Evolutionary conservation across 2,888 invertebrate genomes (phyloP).

Genomic region (Molorchus minor): DNA sequence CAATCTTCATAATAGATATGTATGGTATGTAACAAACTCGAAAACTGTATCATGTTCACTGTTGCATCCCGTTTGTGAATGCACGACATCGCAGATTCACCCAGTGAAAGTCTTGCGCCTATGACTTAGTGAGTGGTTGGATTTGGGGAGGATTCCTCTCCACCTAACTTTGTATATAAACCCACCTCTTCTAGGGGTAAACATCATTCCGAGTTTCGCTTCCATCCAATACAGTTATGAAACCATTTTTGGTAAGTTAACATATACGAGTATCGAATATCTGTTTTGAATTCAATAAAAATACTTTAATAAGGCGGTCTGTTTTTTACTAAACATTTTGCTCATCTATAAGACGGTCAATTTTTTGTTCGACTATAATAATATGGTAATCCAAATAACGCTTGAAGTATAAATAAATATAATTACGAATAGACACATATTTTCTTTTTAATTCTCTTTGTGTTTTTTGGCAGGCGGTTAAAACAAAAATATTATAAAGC

Average conservation of each 20-base stretch:
- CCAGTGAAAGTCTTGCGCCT: constrained; percentile 48
- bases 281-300: background rate
- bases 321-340: background rate
- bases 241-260: constrained; percentile 46
- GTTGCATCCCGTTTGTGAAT: constrained; percentile 39
- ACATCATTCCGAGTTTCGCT: constrained; percentile 44
- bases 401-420: too few species aligned
- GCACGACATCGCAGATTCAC: constrained; percentile 44
- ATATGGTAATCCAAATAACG: too few species aligned
- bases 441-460: too few species aligned
- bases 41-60: constrained; percentile 36
- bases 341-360: too few species aligned
- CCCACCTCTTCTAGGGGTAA: constrained; percentile 47
- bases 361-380: too few species aligned
- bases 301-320: background rate
- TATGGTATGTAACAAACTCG: too few species aligned
- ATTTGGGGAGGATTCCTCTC: constrained; percentile 45
- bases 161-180: constrained; percentile 44
- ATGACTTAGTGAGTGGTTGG: constrained; percentile 34
- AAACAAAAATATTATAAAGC: too few species aligned
- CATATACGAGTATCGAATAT: background rate
- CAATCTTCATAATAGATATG: too few species aligned
- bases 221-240: constrained; percentile 42
- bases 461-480: too few species aligned
- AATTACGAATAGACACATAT: too few species aligned